Evolutionary conservation across 2,888 invertebrate genomes (phyloP).

Genomic region (Lasioglossum villosulum): DNA sequence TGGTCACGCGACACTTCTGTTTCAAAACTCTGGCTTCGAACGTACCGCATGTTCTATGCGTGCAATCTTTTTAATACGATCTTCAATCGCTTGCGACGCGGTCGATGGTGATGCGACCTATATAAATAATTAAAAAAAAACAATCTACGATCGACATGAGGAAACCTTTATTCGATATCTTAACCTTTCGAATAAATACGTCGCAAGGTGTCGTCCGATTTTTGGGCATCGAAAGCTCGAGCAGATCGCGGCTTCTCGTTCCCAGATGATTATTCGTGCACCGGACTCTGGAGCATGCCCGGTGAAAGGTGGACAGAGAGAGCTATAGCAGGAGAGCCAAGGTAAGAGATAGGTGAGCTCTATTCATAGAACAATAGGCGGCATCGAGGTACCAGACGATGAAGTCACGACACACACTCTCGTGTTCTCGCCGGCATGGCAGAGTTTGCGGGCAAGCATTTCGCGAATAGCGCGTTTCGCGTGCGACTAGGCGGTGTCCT

Average conservation of each 20-base stretch:
- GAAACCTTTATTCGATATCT: no score
- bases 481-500: conserved; percentile 43
- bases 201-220: background rate
- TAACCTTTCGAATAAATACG: background rate
- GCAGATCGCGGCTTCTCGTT: background rate
- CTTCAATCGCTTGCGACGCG: no score
- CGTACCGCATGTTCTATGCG: background rate
- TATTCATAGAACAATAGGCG: conserved; percentile 75
- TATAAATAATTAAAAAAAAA: no score
- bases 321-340: conserved; percentile 18
- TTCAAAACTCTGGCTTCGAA: background rate
- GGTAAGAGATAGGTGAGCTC: conserved; percentile 52
- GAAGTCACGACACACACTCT: conserved; percentile 73
- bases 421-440: conserved; percentile 59
- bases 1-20: background rate
- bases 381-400: conserved; percentile 76
- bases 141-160: no score
- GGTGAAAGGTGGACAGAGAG: conserved; percentile 61
- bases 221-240: background rate
- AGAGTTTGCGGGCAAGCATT: conserved; percentile 57
- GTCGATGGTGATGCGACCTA: no score
- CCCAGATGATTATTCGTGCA: conserved; percentile 1
- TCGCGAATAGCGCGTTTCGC: conserved; percentile 64
- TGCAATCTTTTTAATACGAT: background rate
- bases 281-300: background rate